phyloP scores from a whole-genome alignment of 2,888 invertebrate genomes.

The Polylopha cassiicola region DNA sequence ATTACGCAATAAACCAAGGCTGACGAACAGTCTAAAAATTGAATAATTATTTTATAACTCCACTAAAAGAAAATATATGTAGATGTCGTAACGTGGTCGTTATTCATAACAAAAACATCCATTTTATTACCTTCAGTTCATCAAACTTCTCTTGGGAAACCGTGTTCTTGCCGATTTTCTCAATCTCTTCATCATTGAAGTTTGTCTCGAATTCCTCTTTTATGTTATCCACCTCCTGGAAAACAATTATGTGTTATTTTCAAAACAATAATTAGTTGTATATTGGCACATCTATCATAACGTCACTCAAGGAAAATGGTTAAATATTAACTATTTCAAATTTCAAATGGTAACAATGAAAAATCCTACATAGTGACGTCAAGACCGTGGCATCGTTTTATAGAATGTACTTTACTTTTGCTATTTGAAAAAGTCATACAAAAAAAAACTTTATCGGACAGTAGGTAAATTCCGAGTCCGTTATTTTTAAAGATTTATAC shows the following conservation, averaged over 20 bases:
- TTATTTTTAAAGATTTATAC: no score
- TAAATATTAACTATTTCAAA: no score
- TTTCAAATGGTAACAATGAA: no score
- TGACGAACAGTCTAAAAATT: background rate
- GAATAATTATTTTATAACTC: background rate
- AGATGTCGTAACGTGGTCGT: background rate
- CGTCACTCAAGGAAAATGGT: no score
- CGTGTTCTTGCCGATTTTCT: conserved; percentile 41
- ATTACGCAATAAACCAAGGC: no score
- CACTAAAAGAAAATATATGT: background rate
- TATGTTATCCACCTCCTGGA: conserved; percentile 61
- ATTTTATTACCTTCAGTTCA: conserved; percentile 46
- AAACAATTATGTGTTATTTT: conserved; percentile 20
- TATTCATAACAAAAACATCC: conserved; percentile 1
- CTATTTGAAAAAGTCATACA: no score
- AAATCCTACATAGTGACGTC: no score
- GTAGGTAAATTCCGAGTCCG: no score
- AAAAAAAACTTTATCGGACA: no score
- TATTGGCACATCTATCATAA: background rate
- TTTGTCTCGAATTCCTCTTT: conserved; percentile 52
- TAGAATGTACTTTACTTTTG: no score
- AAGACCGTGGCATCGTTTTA: no score
- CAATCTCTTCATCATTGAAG: conserved; percentile 58
- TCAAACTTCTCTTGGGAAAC: conserved; percentile 56
- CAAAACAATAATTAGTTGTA: background rate